Conservation (phyloP, 2,888 invertebrate species). For the Temnothorax unifasciatus region DNA sequence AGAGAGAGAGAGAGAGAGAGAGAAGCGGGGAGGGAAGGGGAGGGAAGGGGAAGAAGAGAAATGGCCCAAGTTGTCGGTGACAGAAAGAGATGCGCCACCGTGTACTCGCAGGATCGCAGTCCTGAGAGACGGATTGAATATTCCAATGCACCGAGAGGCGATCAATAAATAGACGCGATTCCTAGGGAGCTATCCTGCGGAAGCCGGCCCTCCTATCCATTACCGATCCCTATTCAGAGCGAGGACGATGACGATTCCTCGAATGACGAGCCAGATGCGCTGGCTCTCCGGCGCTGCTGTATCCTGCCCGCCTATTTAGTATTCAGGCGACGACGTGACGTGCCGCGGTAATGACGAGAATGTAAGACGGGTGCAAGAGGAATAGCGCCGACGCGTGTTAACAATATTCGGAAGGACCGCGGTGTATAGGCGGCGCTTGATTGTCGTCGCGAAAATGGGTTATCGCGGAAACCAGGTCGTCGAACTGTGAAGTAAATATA, state of each 20-base stretch:
- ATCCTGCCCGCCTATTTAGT: slow-evolving; percentile 71
- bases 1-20: too few relatives aligned
- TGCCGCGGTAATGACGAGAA: slow-evolving; percentile 56
- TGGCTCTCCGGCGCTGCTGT: slow-evolving; percentile 45
- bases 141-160: slow-evolving; percentile 74
- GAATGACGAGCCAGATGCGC: slow-evolving; percentile 63
- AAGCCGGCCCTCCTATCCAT: slow-evolving; percentile 69
- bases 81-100: slow-evolving; percentile 39
- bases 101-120: slow-evolving; percentile 34
- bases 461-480: background rate
- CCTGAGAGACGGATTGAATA: slow-evolving; percentile 71
- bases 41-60: background rate
- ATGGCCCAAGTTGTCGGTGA: slow-evolving; percentile 25
- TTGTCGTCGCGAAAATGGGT: slow-evolving; percentile 23
- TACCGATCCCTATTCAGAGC: slow-evolving; percentile 68
- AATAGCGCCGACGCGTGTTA: slow-evolving; percentile 42
- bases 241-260: slow-evolving; percentile 61
- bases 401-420: slow-evolving; percentile 45
- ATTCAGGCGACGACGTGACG: slow-evolving; percentile 67
- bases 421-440: background rate
- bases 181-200: slow-evolving; percentile 72
- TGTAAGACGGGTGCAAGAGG: slow-evolving; percentile 45
- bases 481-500: background rate
- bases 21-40: too few relatives aligned
- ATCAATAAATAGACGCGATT: slow-evolving; percentile 82